Conservation (phyloP, 2,888 invertebrate species). For the Steromphala cineraria region DNA sequence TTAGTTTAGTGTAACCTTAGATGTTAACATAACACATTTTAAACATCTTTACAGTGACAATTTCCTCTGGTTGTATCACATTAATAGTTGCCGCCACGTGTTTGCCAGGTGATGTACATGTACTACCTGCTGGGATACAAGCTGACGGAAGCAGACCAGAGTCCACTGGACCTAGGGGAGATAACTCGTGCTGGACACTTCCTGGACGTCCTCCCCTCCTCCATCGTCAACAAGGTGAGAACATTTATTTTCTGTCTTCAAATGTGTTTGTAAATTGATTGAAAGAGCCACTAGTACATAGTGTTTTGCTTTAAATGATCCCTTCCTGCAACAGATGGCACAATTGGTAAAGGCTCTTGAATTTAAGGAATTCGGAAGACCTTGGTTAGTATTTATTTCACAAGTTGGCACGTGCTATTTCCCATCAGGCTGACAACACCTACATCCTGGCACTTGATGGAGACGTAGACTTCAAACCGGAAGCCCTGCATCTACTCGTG, state of each 20-base stretch:
- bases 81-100: not conserved
- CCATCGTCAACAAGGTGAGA: not conserved
- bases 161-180: not conserved
- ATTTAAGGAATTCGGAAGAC: too few species aligned
- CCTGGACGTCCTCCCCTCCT: not conserved
- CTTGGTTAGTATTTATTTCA: too few species aligned
- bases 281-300: too few species aligned
- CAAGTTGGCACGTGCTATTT: too few species aligned
- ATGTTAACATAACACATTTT: too few species aligned
- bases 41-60: too few species aligned
- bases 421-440: slow-evolving; percentile 91
- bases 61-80: too few species aligned
- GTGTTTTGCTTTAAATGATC: too few species aligned
- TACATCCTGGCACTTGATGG: slow-evolving; percentile 95
- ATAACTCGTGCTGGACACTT: not conserved
- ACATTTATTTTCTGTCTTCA: too few species aligned
- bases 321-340: too few species aligned
- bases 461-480: slow-evolving; percentile 93
- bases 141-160: slow-evolving; percentile 87
- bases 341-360: too few species aligned
- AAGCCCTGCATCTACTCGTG: slow-evolving; percentile 92
- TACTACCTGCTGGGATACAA: slow-evolving; percentile 97
- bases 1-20: not conserved
- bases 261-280: too few species aligned
- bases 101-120: slow-evolving; percentile 95